Evolutionary conservation across 2,797 vertebrate genomes (phyloP), one percentile per base, ranked within the genome.

Genomic region (Vespertilio murinus): DNA sequence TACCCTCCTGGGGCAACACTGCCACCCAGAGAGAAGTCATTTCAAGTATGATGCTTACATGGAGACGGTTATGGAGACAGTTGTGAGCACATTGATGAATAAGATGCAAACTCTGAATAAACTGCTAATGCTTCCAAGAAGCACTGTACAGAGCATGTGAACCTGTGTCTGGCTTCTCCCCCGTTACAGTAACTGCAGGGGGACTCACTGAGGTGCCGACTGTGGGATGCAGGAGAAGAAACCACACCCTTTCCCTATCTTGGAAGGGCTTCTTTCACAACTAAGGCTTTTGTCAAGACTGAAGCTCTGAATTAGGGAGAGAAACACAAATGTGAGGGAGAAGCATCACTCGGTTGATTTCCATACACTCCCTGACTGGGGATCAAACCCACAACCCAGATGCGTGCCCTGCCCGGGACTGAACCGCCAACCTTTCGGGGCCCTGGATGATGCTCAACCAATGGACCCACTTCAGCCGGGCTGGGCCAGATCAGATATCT

Each of bases 91-190:
- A 82, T 8, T 25, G 5, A 90, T 3, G 17, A 45, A 8, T 38
- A 2, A 86, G 65, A 78, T 78, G 47, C 20, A 85, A 73, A 81
- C 84, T 88, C 61, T 18, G 49, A 87, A 35, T 80, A 33, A 73
- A 73, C 56, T 59, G 71, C 64, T 45, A 88, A 45, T 85, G 84
- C 65, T 90, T 67, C 69, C 92, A 61, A 90, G 35, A 75, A 47
- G 88, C 33, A 83, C 33, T 93, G 33, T 8, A 40, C 35, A 20
- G n/a, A 30, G 30, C 33, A 54, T 40, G 73, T 73, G 38, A 81
- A 82, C 74, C 8, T 71, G 12, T 45, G n/a, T 42, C 38, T 47
- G 9, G 70, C 85, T 54, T 82, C 70, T 82, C n/a, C 79, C 7
- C 52, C 54, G 20, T 38, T 49, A 54, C 2, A 80, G 23, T 52